Percentiles rank a stretch among this genome's conserved stretches.
phyloP scores from a whole-genome alignment of 2,113 vertebrate genomes.

The Tor tambroides region DNA sequence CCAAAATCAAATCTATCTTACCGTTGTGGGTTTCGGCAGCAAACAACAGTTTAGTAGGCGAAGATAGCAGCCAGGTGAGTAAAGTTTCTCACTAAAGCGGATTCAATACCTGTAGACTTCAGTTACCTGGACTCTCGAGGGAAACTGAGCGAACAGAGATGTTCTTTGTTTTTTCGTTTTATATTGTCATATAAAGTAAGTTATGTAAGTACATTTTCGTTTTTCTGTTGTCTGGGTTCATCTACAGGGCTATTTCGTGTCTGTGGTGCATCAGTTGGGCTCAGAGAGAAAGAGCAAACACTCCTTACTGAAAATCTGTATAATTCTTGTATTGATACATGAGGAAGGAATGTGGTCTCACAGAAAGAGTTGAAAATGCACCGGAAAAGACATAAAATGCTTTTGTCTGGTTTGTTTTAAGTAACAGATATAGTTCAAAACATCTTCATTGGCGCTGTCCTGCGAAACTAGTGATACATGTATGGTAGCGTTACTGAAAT shows the following conservation, averaged over 20 bases:
- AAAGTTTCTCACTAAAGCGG: not conserved
- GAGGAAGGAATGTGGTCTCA: not conserved
- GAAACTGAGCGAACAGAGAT: not conserved
- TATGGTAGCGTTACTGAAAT: not conserved
- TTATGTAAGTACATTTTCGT: not conserved
- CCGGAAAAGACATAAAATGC: not conserved
- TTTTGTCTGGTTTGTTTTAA: not conserved
- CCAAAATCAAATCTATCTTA: not conserved
- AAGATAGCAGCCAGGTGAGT: slow-evolving; percentile 23
- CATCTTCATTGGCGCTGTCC: not conserved
- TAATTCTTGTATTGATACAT: not conserved
- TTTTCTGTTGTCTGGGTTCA: not conserved
- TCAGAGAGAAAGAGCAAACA: not conserved
- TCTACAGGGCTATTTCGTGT: not conserved
- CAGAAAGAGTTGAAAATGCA: not conserved
- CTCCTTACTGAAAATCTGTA: not conserved
- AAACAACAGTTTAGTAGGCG: not conserved
- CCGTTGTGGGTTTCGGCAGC: not conserved
- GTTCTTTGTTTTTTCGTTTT: not conserved
- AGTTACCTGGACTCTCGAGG: slow-evolving; percentile 15
- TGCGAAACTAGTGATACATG: not conserved
- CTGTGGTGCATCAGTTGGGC: not conserved
- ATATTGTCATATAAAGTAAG: not conserved
- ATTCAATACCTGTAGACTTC: slow-evolving; percentile 21
- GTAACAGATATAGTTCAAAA: not conserved